Evolutionary conservation across 2,113 vertebrate species (phyloP), one percentile per base, ranked within the genome.

Genomic region (Tauraco erythrolophus): DNA sequence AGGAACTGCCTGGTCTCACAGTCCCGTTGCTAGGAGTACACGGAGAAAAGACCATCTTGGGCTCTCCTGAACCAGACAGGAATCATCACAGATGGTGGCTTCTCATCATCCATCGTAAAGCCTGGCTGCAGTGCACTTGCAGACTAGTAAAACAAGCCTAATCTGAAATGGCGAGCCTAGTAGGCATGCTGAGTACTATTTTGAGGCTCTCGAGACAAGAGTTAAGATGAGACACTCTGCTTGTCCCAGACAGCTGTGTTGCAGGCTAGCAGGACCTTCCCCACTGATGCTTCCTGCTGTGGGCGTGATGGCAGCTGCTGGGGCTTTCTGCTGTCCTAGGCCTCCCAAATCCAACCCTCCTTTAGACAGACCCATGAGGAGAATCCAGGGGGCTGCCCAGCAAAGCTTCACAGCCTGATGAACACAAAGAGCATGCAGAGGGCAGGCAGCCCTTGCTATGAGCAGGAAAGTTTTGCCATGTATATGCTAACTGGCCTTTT

Each of bases 281-380:
- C 25, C 17, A 43, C 0, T 1, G 13, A 19, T 1, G 2, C 19
- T 75, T 46, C 33, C 35, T 41, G 21, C 12, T 6, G 7, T 2
- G 31, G 16, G 43, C 4, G 2, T 79, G 30, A 33, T 14, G 10
- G 31, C 43, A 62, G 28, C 35, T 75, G 19, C 7, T 14, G 45
- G 50, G 28, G 69, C 30, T 85, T 48, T 43, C 21, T 17, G 41
- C 33, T 30, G 53, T 33, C 3, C 9, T 14, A 45, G 64, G 6
- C 8, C 35, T 83, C 14, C 60, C 16, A 75, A 31, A 66, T 19
- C 24, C 28, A 37, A 8, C 18, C 27, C 8, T 56, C 43, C 13
- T 64, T 68, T 28, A 53, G 19, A 11, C 1, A 3, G 12, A 83
- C 4, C 9, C 35, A 60, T 2, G 21, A 11, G 25, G 33, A 64